Conservation (phyloP, 2,113 vertebrate genomes). For the Spizaetus ornatus region DNA sequence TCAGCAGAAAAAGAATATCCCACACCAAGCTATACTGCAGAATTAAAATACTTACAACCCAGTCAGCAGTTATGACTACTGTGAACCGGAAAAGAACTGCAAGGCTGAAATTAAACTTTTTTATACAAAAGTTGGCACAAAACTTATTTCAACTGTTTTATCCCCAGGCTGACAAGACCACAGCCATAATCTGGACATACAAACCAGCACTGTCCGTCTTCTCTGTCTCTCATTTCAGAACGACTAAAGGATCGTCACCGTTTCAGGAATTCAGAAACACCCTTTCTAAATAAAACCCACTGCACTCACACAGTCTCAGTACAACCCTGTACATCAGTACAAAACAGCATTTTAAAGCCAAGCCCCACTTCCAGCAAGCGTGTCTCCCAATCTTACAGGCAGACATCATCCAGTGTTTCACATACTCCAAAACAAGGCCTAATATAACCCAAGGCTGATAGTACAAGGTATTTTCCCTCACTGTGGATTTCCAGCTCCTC, state of each 20-base stretch:
- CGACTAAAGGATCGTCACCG: not conserved
- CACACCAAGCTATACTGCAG: not conserved
- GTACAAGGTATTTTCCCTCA: not conserved
- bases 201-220: not conserved
- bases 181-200: not conserved
- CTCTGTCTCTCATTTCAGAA: not conserved
- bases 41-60: not conserved
- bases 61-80: not conserved
- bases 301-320: not conserved
- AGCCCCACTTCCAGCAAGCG: not conserved
- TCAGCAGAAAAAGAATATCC: not conserved
- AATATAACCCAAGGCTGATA: not conserved
- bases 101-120: not conserved
- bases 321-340: not conserved
- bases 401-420: not conserved
- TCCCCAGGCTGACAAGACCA: not conserved
- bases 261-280: not conserved
- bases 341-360: not conserved
- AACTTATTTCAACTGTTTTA: not conserved
- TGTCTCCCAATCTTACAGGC: not conserved
- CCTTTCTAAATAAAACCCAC: not conserved
- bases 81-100: not conserved
- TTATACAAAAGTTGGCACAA: not conserved
- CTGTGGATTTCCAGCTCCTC: not conserved
- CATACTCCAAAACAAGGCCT: not conserved